Evolutionary conservation across 92 coral and sea anemone species (phyloP), one percentile per base, ranked within the genome.

Genomic region (Paragorgia papillata): DNA sequence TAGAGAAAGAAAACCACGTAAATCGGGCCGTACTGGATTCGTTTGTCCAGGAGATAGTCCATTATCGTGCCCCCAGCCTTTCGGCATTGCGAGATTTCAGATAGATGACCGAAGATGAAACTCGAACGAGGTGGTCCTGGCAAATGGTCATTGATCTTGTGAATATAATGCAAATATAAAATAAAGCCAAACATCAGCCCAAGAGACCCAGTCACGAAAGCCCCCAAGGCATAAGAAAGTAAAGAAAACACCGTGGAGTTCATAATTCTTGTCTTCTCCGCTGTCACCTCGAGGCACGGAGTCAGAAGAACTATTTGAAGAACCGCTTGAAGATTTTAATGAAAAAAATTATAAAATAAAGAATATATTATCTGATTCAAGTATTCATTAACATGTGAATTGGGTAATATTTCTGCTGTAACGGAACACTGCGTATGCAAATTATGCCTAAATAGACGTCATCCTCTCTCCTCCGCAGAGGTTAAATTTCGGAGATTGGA

Each of bases 81-180:
- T 55, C 84, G 82, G 33, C 78, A 66, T 46, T 74, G 49, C 64
- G 65, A 64, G 28, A 83, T 41, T 0, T 62, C 54, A 4, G 85
- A 80, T 33, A 87, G 15, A 40, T 90, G 80, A 19, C 92, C 96
- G 3, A 80, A 64, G 41, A 85, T 73, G 55, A 85, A 90, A 76
- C 81, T 73, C 70, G 86, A 85, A 26, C 89, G 79, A 0, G 89
- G 66, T 5, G 96, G 96, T 9, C 92, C 86, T 33, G 96, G 96
- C 18, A 90, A 73, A 55, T 90, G 92, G 18, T 44, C 79, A 67
- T 88, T 88, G 57, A 59, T 62, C 2, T 71, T 51, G 63, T 75
- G 90, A 21, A 86, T 18, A 50, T 69, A 29, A 25, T 34, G 19
- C 33, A 86, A 57, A 55, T 86, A 82, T 5, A 64, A 50, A 24